These are phyloP conservation scores for Philaethria dido DNA, from an alignment of 2,888 invertebrate genomes.

Conservation along the genomic window DNA sequence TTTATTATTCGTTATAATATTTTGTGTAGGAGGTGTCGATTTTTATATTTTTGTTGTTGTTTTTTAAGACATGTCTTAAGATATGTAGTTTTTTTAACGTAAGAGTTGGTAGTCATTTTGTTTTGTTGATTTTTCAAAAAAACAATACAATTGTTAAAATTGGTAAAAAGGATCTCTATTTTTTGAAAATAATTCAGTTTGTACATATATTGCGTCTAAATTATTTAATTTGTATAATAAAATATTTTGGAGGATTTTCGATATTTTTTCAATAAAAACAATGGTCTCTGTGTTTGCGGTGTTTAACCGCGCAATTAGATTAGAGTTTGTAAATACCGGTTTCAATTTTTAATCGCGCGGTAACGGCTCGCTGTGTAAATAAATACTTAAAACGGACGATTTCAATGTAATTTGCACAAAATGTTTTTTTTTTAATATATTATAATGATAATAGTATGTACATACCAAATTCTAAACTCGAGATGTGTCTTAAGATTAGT, in stretches of 20 bases:
- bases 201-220: constrained; percentile 5
- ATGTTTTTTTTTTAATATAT: neutral
- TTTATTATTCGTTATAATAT: too few relatives aligned
- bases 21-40: too few relatives aligned
- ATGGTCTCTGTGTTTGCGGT: constrained; percentile 2
- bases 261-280: constrained; percentile 10
- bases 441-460: too few relatives aligned
- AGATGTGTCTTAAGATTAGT: too few relatives aligned
- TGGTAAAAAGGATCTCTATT: constrained; percentile 3
- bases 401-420: constrained; percentile 15
- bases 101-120: neutral
- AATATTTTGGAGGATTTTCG: neutral
- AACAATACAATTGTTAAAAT: too few relatives aligned
- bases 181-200: neutral
- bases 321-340: constrained; percentile 6
- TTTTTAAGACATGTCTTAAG: too few relatives aligned
- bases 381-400: too few relatives aligned
- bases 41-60: too few relatives aligned
- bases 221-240: neutral
- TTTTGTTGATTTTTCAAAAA: too few relatives aligned
- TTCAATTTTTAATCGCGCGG: too few relatives aligned
- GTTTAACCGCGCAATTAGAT: neutral
- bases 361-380: constrained; percentile 13
- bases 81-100: too few relatives aligned
- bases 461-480: neutral